Evolutionary conservation across 2,888 invertebrate species (phyloP).

Genomic region (Heliconius hortense): DNA sequence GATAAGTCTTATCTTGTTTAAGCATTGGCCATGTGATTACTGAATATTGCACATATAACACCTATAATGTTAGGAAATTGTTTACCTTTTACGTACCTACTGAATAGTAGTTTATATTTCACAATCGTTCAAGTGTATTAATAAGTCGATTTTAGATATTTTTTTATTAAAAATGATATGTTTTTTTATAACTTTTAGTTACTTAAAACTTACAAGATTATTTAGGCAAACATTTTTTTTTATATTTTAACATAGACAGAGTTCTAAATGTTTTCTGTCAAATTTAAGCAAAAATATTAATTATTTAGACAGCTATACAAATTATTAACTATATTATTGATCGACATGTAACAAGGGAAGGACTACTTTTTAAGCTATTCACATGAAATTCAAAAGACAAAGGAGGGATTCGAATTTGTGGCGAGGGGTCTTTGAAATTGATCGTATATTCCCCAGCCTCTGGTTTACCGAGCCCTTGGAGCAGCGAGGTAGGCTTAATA

Average conservation of each 20-base stretch:
- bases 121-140: neutral
- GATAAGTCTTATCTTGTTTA: constrained; percentile 70
- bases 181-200: no score
- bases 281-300: neutral
- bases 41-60: constrained; percentile 58
- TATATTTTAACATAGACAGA: neutral
- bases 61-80: constrained; percentile 30
- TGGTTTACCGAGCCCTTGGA: constrained; percentile 73
- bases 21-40: constrained; percentile 56
- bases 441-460: constrained; percentile 74
- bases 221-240: neutral
- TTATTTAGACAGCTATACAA: neutral
- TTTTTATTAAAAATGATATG: no score
- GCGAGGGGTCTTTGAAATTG: constrained; percentile 78
- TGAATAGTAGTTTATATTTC: constrained; percentile 7
- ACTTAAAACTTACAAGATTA: no score
- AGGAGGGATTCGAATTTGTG: constrained; percentile 79
- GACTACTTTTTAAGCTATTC: constrained; percentile 37
- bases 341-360: constrained; percentile 25
- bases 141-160: no score
- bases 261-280: neutral
- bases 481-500: constrained; percentile 65
- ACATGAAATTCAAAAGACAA: constrained; percentile 76
- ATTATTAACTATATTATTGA: constrained; percentile 29
- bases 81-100: constrained; percentile 19